Conservation (phyloP, 2,888 invertebrate genomes). For the Sinhomidia bicolor region DNA sequence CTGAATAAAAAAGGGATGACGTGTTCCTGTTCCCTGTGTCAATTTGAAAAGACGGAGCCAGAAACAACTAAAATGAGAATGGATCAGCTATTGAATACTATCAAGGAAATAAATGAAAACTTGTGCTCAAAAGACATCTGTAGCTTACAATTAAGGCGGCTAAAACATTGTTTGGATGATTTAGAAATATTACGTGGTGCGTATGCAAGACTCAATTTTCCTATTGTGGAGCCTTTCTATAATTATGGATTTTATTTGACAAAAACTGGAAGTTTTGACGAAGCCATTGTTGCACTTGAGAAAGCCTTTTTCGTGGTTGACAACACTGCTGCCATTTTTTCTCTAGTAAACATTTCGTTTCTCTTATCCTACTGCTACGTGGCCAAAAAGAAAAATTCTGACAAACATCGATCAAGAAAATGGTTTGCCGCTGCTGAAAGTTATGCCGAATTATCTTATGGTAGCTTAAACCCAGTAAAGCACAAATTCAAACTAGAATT, state of each 20-base stretch:
- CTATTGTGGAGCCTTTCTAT: conserved; percentile 56
- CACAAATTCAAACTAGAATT: conserved; percentile 18
- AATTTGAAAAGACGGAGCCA: conserved; percentile 47
- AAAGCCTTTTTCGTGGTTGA: conserved; percentile 55
- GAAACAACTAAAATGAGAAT: conserved; percentile 20
- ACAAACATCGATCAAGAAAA: conserved; percentile 52
- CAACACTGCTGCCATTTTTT: conserved; percentile 42
- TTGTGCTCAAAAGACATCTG: neutral
- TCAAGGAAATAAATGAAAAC: neutral
- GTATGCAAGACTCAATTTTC: conserved; percentile 59
- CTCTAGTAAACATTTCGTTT: conserved; percentile 32
- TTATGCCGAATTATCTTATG: conserved; percentile 53
- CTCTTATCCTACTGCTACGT: conserved; percentile 61
- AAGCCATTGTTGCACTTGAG: conserved; percentile 50
- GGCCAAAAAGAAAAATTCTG: conserved; percentile 42
- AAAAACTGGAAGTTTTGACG: conserved; percentile 47
- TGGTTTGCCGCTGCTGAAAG: conserved; percentile 48
- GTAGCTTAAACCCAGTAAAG: conserved; percentile 43
- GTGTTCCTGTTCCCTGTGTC: conserved; percentile 61
- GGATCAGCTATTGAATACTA: neutral
- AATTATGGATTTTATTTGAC: conserved; percentile 49
- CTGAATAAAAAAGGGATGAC: conserved; percentile 17
- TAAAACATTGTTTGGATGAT: conserved; percentile 49
- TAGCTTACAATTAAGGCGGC: neutral
- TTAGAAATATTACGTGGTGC: conserved; percentile 49